These are phyloP conservation scores for Mola mola DNA, from an alignment of 2,113 vertebrate genomes.

Conservation along the genomic window DNA sequence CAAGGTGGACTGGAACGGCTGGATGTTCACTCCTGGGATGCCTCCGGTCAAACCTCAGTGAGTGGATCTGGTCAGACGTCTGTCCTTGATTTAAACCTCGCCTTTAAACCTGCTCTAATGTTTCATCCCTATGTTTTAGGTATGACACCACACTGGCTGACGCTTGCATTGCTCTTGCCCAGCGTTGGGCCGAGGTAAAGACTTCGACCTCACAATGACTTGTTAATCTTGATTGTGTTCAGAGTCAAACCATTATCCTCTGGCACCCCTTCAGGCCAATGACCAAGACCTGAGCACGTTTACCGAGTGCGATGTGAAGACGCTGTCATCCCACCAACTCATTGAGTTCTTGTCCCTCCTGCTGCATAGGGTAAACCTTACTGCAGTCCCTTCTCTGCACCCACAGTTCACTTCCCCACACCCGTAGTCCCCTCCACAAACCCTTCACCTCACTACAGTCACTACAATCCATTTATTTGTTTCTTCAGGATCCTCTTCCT, in stretches of 20 bases:
- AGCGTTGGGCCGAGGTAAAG: constrained; percentile 89
- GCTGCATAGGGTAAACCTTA: constrained; percentile 85
- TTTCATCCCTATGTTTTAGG: constrained; percentile 70
- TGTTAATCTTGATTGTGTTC: background rate
- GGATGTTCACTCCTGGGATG: constrained; percentile 94
- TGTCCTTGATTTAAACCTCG: background rate
- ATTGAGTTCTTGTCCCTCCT: constrained; percentile 92
- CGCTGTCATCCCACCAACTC: constrained; percentile 90
- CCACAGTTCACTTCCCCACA: background rate
- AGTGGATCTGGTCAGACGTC: constrained; percentile 48
- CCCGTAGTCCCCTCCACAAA: no score
- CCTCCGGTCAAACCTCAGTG: constrained; percentile 90
- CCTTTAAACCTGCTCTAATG: background rate
- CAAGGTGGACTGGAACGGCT: constrained; percentile 93
- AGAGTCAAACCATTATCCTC: background rate
- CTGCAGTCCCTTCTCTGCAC: background rate
- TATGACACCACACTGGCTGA: constrained; percentile 92
- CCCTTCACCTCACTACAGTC: background rate
- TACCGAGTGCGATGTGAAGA: constrained; percentile 83
- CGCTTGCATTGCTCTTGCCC: constrained; percentile 86
- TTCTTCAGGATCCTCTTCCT: constrained; percentile 85
- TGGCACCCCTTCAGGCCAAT: constrained; percentile 79
- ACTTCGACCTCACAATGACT: background rate
- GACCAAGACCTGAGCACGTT: constrained; percentile 87
- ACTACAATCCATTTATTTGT: no score